Base-by-base conservation (phyloP, 2,797 vertebrate species). In the Pampus argenteus region DNA sequence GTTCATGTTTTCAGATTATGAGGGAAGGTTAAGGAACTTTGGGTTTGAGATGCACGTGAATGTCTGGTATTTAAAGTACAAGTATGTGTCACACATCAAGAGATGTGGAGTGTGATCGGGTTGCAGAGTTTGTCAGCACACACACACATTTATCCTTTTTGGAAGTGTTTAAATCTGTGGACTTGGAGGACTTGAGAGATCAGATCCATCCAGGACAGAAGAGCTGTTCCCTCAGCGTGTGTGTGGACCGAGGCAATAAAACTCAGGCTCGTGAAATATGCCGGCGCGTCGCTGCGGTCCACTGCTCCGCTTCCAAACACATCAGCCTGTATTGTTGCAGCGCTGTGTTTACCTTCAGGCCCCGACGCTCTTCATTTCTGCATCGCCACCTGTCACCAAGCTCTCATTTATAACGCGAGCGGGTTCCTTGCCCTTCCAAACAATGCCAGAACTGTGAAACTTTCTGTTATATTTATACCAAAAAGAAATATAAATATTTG, bases 401-500 rank as follows among this genome's bases (percentile, higher is more conserved):
- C 66, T 56, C 85, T 82, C 83, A 85, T 89, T 89, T 91, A 85
- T 92, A 86, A 92, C 73, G 1, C 70, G 3, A 44, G 71, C 59
- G 36, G 78, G 76, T 85, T 86, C 82, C 83, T 84, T 59, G 75
- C 26, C 86, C 84, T 84, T 86, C 90, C 90, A 93, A 92, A 93
- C 93, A 90, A 88, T 87, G 81, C 83, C 88, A 90, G 83, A 91
- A 83, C 82, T 87, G 71, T 85, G 83, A 87, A 90, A 89, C 88
- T 81, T 78, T 92, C 85, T 92, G 91, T 91, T 91, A 88, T 90
- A 90, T 91, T 91, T 92, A 88, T 77, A 87, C 87, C 86, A 72
- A 86, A 90, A 87, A 88, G 86, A 91, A 93, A 92, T 89, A 81
- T 94, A 94, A 95, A 94, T 93, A 95, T 95, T 94, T 93, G 91